Conservation (phyloP, 2,888 invertebrate species). For the Drosophila eohydei region DNA sequence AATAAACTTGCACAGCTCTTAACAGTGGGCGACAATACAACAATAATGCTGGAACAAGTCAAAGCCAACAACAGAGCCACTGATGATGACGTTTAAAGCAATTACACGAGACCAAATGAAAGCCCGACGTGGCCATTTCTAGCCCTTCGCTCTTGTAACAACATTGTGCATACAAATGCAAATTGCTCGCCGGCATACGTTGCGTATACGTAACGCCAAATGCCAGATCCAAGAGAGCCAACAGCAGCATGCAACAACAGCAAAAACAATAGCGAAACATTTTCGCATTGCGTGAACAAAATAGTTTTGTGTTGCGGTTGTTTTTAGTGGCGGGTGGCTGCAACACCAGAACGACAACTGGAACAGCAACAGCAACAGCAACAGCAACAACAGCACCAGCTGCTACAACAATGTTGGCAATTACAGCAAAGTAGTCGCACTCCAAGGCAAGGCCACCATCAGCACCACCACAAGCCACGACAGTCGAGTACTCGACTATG, state of each 20-base stretch:
- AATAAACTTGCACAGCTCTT: constrained; percentile 51
- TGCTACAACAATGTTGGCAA: constrained; percentile 63
- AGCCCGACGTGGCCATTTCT: constrained; percentile 24
- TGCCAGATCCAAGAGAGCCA: constrained; percentile 48
- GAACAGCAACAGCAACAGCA: constrained; percentile 34
- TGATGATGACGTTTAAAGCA: constrained; percentile 79
- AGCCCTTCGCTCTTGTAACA: constrained; percentile 37
- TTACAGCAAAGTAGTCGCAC: constrained; percentile 59
- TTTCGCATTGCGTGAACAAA: constrained; percentile 79
- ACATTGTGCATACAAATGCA: constrained; percentile 81
- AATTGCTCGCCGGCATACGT: constrained; percentile 72
- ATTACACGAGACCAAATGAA: constrained; percentile 63
- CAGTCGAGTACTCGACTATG: constrained; percentile 29
- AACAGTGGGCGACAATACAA: constrained; percentile 29
- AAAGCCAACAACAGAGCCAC: constrained; percentile 29
- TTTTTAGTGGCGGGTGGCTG: constrained; percentile 63
- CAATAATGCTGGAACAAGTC: constrained; percentile 30
- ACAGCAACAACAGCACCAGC: constrained; percentile 42
- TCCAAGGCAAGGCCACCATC: constrained; percentile 40
- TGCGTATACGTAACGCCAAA: constrained; percentile 77
- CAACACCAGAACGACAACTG: constrained; percentile 49
- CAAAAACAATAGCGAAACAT: constrained; percentile 64
- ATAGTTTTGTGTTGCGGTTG: constrained; percentile 81
- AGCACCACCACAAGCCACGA: constrained; percentile 29
- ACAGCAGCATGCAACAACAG: constrained; percentile 30